Evolutionary conservation across 2,888 invertebrate species (phyloP), one percentile per base, ranked within the genome.

Genomic region (Pterobdella sp.): DNA sequence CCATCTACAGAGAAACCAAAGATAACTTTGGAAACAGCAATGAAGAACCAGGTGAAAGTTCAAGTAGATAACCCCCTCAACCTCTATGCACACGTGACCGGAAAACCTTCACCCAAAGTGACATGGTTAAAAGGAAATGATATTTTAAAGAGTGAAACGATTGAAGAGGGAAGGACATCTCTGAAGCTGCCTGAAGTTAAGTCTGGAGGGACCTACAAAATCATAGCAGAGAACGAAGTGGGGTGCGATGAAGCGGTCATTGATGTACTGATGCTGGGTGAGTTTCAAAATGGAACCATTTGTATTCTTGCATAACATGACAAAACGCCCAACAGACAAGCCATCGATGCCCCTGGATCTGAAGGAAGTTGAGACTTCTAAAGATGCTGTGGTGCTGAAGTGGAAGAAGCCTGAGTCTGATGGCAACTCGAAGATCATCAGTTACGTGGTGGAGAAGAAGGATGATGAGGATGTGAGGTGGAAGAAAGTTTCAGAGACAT

Each of bases 231-330:
- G 29, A 79, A 79, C 72, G 70, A 89, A 72, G 90, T 90, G 79
- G 93, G 93, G 63, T 90, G 90, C 77, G 78, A 76, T 68, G 26
- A 18, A 14, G 75, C 73, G 14, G 72, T 68, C 32, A 76, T 78
- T 68, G 60, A 69, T 14, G 77, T 76, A 66, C 66, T 66, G 14
- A 75, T 78, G 34, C 75, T 73, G 68, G 78, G 77, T 78, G 42
- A 71, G 72, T 37, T 35, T 22, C 1, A 69, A 69, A 49, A 60
- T 14, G n/a, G 22, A 7, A 72, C 29, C 35, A 4, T 42, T 42
- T 42, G 7, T 14, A 42, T 42, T 14, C 22, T 42, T 14, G 22
- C 22, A 14, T 4, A 7, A 2, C 29, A 22, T 26, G 37, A 36
- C 10, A 52, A 7, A 22, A 4, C n/a, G 10, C 49, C 56, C 52